These are phyloP conservation scores for Isaurus tuberculatus DNA, from an alignment of 92 coral and sea anemone species.

Conservation along the genomic window DNA sequence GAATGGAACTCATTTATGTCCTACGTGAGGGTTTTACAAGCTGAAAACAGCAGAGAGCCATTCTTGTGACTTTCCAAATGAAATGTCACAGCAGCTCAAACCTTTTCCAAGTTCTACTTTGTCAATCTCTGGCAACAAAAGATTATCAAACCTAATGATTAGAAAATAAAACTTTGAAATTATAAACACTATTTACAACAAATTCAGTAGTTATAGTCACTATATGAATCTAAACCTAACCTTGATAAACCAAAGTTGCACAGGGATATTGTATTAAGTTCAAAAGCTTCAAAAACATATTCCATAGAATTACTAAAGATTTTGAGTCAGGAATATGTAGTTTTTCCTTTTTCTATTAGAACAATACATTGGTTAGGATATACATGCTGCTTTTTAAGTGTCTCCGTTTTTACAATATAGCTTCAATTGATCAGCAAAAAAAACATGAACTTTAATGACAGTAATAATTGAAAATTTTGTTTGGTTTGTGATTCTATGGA, in stretches of 20 bases:
- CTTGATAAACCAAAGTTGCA: neutral
- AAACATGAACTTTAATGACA: too few relatives aligned
- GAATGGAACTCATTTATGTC: constrained; percentile 56
- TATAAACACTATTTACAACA: neutral
- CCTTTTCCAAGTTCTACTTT: constrained; percentile 15
- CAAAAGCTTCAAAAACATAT: neutral
- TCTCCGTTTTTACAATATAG: too few relatives aligned
- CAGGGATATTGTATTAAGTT: neutral
- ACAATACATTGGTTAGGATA: neutral
- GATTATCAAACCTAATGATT: constrained; percentile 12
- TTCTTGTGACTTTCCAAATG: constrained; percentile 37
- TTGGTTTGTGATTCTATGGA: neutral
- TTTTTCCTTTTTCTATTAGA: neutral
- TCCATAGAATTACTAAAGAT: neutral
- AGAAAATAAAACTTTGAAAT: constrained; percentile 1
- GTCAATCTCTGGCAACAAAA: constrained; percentile 14
- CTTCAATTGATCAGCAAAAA: too few relatives aligned
- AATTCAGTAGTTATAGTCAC: neutral
- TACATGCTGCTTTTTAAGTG: neutral
- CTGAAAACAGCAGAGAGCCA: constrained; percentile 25
- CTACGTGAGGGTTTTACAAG: constrained; percentile 29
- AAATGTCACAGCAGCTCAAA: constrained; percentile 42
- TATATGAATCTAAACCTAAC: neutral
- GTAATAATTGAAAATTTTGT: too few relatives aligned
- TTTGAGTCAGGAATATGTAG: neutral